A percentile compares a stretch with the other conserved stretches of the same genome.
Conservation (phyloP, 2,113 vertebrate genomes). For the Elgaria multicarinata region DNA sequence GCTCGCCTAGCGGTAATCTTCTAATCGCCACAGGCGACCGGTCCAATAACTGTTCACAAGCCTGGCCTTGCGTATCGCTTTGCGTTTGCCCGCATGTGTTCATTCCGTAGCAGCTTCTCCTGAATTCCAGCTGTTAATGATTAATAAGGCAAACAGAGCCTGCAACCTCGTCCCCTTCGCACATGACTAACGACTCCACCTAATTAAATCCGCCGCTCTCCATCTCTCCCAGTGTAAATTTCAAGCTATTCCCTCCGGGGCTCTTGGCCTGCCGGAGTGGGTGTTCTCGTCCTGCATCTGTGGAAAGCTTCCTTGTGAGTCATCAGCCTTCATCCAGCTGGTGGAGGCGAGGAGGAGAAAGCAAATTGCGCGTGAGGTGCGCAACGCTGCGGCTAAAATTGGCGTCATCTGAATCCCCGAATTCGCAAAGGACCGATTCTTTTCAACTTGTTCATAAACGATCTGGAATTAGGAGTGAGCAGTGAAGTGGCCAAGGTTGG, state of each 20-base stretch:
- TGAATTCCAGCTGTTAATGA: background rate
- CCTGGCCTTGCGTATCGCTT: background rate
- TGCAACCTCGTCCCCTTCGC: fast-evolving
- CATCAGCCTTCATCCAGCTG: constrained; percentile 1
- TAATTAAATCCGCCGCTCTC: background rate
- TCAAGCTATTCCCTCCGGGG: fast-evolving
- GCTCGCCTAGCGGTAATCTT: background rate
- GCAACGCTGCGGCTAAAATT: background rate
- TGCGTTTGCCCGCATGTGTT: background rate
- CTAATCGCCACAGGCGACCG: background rate
- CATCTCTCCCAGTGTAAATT: fast-evolving
- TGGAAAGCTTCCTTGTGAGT: constrained; percentile 9
- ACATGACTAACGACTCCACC: background rate
- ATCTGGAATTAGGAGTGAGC: too few species aligned
- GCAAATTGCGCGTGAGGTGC: background rate
- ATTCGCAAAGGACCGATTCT: too few species aligned
- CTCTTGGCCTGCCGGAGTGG: background rate
- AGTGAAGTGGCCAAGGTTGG: too few species aligned
- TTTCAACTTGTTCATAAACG: too few species aligned
- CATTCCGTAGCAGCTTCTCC: background rate
- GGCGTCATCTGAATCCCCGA: background rate
- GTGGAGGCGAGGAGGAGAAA: background rate
- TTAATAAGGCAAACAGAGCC: background rate
- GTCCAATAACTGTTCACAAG: background rate
- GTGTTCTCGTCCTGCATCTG: background rate